Evolutionary conservation across 2,888 invertebrate genomes (phyloP).

Genomic region (Phoenoteleia sp.): DNA sequence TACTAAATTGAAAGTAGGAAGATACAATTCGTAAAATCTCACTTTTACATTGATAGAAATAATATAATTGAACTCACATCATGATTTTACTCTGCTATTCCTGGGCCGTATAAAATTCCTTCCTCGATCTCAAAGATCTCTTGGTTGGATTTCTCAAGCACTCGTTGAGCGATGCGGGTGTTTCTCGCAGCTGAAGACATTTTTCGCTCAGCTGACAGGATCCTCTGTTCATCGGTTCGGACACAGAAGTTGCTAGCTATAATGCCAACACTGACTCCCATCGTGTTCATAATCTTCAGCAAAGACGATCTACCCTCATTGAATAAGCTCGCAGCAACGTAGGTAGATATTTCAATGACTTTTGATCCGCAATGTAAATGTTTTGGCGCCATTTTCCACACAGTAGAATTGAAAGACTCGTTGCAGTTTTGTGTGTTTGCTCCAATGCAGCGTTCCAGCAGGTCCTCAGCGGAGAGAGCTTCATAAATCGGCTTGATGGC

Average conservation of each 20-base stretch:
- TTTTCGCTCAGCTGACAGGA: neutral
- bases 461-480: too few species aligned
- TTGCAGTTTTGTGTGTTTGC: neutral
- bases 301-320: neutral
- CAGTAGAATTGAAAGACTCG: neutral
- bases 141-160: neutral
- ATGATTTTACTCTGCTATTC: too few species aligned
- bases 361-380: conserved; percentile 7
- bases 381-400: neutral
- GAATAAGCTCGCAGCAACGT: conserved; percentile 5
- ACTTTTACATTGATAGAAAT: too few species aligned
- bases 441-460: too few species aligned
- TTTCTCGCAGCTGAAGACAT: conserved; percentile 1
- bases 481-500: too few species aligned
- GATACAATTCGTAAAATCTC: too few species aligned
- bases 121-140: neutral
- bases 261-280: neutral
- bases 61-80: too few species aligned
- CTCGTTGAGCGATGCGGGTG: neutral
- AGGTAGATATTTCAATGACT: neutral
- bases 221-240: neutral
- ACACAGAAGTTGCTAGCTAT: neutral
- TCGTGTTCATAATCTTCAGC: neutral
- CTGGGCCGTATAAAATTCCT: neutral
- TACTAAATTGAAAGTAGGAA: too few species aligned